A percentile compares a stretch with the other conserved stretches of the same genome.
phyloP scores from a whole-genome alignment of 2,888 invertebrate genomes.

The Callimorpha dominula region DNA sequence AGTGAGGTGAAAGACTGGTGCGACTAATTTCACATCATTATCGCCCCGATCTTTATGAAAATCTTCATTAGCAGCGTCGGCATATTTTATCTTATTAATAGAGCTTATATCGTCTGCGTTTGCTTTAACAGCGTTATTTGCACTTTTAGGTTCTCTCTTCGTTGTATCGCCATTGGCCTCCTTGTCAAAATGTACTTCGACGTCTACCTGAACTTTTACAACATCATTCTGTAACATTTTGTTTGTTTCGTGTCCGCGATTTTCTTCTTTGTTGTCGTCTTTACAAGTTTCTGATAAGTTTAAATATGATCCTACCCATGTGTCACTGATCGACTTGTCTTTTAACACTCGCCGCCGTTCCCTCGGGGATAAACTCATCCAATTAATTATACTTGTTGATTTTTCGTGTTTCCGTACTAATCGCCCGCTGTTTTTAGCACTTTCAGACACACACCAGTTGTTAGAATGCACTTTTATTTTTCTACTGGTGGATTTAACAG shows the following conservation, averaged over 20 bases:
- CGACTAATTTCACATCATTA: constrained; percentile 25
- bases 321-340: constrained; percentile 27
- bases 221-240: constrained; percentile 17
- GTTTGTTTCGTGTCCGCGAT: constrained; percentile 15
- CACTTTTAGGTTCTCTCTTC: constrained; percentile 32
- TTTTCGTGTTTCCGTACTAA: constrained; percentile 40
- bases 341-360: constrained; percentile 59
- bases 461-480: constrained; percentile 53
- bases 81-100: constrained; percentile 20
- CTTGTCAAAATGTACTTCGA: constrained; percentile 50
- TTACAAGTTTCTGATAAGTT: constrained; percentile 24
- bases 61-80: not conserved
- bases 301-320: constrained; percentile 34
- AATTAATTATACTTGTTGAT: constrained; percentile 58
- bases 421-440: constrained; percentile 25
- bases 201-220: constrained; percentile 49
- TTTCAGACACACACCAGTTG: constrained; percentile 61
- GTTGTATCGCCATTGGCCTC: constrained; percentile 36
- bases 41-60: constrained; percentile 37
- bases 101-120: constrained; percentile 13
- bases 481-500: constrained; percentile 41
- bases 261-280: constrained; percentile 11
- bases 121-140: constrained; percentile 14
- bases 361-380: constrained; percentile 72
- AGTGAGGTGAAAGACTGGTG: constrained; percentile 20